Base-by-base conservation (phyloP, 2,113 vertebrate species). In the Meriones unguiculatus region DNA sequence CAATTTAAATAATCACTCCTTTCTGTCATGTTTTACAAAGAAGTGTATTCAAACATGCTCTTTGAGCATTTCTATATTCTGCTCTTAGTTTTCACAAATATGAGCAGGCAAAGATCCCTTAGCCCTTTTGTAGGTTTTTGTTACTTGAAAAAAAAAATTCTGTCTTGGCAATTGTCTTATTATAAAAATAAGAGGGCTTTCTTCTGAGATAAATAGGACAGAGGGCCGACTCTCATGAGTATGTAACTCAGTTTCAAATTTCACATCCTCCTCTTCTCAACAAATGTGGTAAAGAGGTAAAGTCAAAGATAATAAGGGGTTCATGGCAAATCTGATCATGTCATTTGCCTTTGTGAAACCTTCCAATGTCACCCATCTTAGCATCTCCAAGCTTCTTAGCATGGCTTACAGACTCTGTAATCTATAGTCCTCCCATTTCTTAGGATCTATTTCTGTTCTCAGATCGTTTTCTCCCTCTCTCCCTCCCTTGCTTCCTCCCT, bases 1-100 rank as follows among this genome's bases (percentile, higher is more conserved):
- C 98, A 97, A 97, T 98, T 97, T 97, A 97, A 97, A 97, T 97
- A 96, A 97, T 97, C 97, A 97, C 97, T 95, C 95, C 95, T 96
- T 97, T 94, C 96, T 97, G 96, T 97, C 95, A 91, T 95, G 96
- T 97, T 94, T 92, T 97, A 98, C 95, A 96, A 97, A 97, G 95
- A 97, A 91, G 95, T 97, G 91, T 92, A 96, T 97, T 98, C 97
- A 97, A 96, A 98, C 97, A 95, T 90, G 89, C 93, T 97, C 96
- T 97, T 98, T 96, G 97, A 95, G 89, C 82, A 84, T 96, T 97
- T 93, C 95, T 95, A 80, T 95, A 96, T 95, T 95, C 93, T 72
- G 78, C 91, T 95, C 92, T 94, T 94, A 89, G 92, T 96, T 94
- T 97, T 97, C 94, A 92, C 92, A 97, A 97, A 97, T 94, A 97